Conservation (phyloP, 1,140 invertebrate genomes). For the Diploscapter pachys region DNA sequence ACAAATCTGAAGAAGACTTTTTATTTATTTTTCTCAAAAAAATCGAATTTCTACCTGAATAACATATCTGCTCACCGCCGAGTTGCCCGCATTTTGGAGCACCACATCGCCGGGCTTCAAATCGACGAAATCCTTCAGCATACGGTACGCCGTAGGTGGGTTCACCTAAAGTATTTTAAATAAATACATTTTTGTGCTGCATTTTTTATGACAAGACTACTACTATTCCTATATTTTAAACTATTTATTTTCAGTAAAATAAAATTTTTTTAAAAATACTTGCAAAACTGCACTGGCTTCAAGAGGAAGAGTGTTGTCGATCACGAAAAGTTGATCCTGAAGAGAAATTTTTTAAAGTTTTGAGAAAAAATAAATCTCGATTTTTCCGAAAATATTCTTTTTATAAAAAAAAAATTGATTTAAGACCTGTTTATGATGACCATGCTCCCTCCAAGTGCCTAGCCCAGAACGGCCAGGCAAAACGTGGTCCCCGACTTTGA, state of each 20-base stretch:
- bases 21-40: slow-evolving; percentile 41
- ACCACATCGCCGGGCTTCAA: slow-evolving; percentile 76
- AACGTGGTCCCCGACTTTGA: slow-evolving; percentile 49
- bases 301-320: too few relatives aligned
- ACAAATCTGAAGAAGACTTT: slow-evolving; percentile 47
- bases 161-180: slow-evolving; percentile 68
- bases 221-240: too few relatives aligned
- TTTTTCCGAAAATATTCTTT: too few relatives aligned
- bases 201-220: too few relatives aligned
- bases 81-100: slow-evolving; percentile 95
- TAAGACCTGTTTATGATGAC: slow-evolving; percentile 32
- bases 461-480: slow-evolving; percentile 49
- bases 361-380: too few relatives aligned
- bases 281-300: too few relatives aligned
- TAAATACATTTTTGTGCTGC: too few relatives aligned
- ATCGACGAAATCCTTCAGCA: slow-evolving; percentile 83
- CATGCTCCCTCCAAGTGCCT: slow-evolving; percentile 48
- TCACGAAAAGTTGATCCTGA: too few relatives aligned
- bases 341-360: too few relatives aligned
- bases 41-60: slow-evolving; percentile 69
- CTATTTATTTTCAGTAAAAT: too few relatives aligned
- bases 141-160: slow-evolving; percentile 81
- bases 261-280: too few relatives aligned
- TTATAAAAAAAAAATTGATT: too few relatives aligned
- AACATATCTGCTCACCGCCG: slow-evolving; percentile 88